phyloP scores from a whole-genome alignment of 2,797 vertebrate genomes.

The Parauchenoglanis punctatus region DNA sequence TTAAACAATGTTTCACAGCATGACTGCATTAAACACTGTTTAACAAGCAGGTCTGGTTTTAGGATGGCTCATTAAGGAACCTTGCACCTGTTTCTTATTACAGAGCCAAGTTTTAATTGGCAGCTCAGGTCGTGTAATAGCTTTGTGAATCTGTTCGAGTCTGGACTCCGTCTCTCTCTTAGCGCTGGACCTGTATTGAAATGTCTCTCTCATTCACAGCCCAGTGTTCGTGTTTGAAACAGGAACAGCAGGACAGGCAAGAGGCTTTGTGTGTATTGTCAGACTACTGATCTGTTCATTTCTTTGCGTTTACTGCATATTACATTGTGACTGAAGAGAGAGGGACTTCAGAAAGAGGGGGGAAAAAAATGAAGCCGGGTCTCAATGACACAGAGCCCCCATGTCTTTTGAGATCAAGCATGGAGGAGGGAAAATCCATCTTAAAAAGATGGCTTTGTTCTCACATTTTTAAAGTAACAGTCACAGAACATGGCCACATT shows the following conservation, averaged over 20 bases:
- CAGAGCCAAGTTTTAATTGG: background rate
- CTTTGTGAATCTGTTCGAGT: background rate
- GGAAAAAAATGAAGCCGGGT: conserved; percentile 26
- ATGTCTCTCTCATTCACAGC: conserved; percentile 7
- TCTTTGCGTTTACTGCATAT: conserved; percentile 25
- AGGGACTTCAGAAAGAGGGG: conserved; percentile 11
- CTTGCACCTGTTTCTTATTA: conserved; percentile 29
- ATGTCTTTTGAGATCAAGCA: conserved; percentile 40
- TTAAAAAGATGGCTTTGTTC: conserved; percentile 63
- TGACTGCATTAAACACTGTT: background rate
- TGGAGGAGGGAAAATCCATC: conserved; percentile 46
- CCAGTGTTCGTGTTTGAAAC: conserved; percentile 2
- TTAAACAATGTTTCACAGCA: background rate
- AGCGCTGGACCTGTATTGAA: conserved; percentile 49
- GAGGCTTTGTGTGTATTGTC: conserved; percentile 9
- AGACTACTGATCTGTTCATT: conserved; percentile 19
- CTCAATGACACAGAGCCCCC: conserved; percentile 39
- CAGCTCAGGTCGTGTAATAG: conserved; percentile 10
- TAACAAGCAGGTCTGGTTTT: background rate
- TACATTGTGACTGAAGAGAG: conserved; percentile 12
- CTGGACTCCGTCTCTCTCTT: background rate
- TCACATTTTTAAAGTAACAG: conserved; percentile 53
- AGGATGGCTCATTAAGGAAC: background rate
- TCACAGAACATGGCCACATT: conserved; percentile 58
- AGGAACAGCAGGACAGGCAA: background rate